Evolutionary conservation across 2,888 invertebrate species (phyloP), one percentile per base, ranked within the genome.

Genomic region (Lathronympha strigana): DNA sequence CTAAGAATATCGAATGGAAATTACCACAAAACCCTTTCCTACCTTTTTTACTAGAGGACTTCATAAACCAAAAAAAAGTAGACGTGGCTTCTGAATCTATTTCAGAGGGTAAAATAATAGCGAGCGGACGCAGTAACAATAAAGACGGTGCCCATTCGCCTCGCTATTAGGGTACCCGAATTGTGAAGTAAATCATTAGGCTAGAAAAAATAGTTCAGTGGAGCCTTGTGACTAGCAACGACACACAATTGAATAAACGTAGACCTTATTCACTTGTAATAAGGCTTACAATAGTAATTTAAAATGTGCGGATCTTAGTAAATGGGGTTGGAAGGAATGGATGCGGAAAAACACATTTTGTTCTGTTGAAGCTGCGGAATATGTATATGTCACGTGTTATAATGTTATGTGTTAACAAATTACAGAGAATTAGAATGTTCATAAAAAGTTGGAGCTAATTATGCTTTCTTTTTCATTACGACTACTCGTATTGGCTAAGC

Each of bases 181-280:
- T 43, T 54, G 19, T 62, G 43, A 31, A 54, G 36, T 54, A 21
- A 60, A 19, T 60, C 47, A 47, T 47, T 62, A 36, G 36, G 36
- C 25, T 23, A 57, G 57, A 57, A 57, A 57, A 57, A 19, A 57
- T 57, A 45, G 43, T 57, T 57, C 57, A 57, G 28, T 57, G 28
- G n/a, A 57, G 25, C 54, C 38, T 19, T 13, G 8, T 43, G 9
- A n/a, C 43, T 19, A 43, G 13, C 43, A 43, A 13, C 1, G 21
- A 21, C 43, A 43, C 21, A 9, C 13, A 19, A 21, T 4, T 43
- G 19, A 43, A 3, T 4, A 4, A 19, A 19, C 3, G 11, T 43
- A 43, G 9, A 11, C 43, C 21, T 19, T 43, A 13, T 43, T n/a
- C 4, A 11, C 4, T 21, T 13, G 43, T 5, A 21, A 11, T 19